phyloP scores from a whole-genome alignment of 2,888 invertebrate species.

The Metallyticus violacea region DNA sequence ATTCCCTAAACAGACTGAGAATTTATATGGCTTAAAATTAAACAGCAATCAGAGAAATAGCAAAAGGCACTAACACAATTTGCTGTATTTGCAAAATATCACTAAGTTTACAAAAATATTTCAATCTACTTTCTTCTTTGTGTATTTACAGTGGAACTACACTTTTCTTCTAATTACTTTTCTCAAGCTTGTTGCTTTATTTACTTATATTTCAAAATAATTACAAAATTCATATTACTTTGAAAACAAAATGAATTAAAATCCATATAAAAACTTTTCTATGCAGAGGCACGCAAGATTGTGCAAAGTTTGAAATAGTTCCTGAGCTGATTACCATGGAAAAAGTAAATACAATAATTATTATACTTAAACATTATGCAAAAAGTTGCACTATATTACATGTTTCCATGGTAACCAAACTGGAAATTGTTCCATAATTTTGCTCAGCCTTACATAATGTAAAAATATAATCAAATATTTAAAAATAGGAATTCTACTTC shows the following conservation, averaged over 20 bases:
- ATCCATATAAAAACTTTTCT: background rate
- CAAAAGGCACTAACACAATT: constrained; percentile 6
- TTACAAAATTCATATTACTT: background rate
- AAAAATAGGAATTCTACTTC: background rate
- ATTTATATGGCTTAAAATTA: background rate
- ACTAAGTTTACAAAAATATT: background rate
- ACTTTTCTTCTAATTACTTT: background rate
- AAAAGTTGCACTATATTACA: background rate
- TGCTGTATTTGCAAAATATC: background rate
- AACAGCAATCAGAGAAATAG: background rate
- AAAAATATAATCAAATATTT: background rate
- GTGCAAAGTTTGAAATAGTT: background rate
- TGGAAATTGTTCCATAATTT: background rate
- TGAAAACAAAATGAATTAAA: background rate
- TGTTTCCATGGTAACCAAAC: background rate
- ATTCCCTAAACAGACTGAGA: background rate
- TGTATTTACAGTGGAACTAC: background rate
- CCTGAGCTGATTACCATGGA: background rate
- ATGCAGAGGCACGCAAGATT: background rate
- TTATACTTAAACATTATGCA: background rate
- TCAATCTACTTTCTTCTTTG: background rate
- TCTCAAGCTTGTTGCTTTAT: background rate
- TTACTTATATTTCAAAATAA: background rate
- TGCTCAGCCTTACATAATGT: background rate
- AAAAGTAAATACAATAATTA: too few species aligned